These are phyloP conservation scores for Enteromius argenteus DNA, from an alignment of 2,797 vertebrate genomes.

Conservation along the genomic window DNA sequence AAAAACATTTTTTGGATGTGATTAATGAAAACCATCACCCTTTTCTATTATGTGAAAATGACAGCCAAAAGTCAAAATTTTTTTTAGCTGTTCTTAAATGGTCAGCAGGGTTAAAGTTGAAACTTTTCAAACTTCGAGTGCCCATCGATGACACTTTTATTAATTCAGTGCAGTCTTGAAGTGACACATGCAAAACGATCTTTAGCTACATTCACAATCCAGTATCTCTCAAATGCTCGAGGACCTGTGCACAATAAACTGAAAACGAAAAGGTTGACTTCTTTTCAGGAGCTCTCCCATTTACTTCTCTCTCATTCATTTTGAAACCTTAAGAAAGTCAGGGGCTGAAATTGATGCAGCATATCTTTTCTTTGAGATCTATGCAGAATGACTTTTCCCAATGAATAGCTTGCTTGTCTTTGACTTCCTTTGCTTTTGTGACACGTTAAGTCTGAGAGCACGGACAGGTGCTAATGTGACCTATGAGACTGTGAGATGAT, in stretches of 20 bases:
- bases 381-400: slow-evolving; percentile 29
- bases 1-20: too few species aligned
- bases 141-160: not conserved
- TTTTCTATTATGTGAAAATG: not conserved
- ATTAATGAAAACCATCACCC: too few species aligned
- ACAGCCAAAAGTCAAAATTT: too few species aligned
- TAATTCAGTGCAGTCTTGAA: not conserved
- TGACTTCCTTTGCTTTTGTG: slow-evolving; percentile 42
- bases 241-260: slow-evolving; percentile 21
- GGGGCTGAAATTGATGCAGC: slow-evolving; percentile 28
- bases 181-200: not conserved
- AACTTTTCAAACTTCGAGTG: not conserved
- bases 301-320: slow-evolving; percentile 28
- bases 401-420: slow-evolving; percentile 27
- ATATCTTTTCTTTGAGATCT: slow-evolving; percentile 37
- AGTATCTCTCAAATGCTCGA: slow-evolving; percentile 12
- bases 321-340: slow-evolving; percentile 18
- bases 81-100: too few species aligned
- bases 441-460: slow-evolving; percentile 12
- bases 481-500: slow-evolving; percentile 60
- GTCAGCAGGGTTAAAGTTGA: not conserved
- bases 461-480: slow-evolving; percentile 68
- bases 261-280: slow-evolving; percentile 47
- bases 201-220: not conserved
- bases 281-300: slow-evolving; percentile 22